Conservation (phyloP, 1,140 invertebrate genomes). For the Plectrocnemia conspersa region DNA sequence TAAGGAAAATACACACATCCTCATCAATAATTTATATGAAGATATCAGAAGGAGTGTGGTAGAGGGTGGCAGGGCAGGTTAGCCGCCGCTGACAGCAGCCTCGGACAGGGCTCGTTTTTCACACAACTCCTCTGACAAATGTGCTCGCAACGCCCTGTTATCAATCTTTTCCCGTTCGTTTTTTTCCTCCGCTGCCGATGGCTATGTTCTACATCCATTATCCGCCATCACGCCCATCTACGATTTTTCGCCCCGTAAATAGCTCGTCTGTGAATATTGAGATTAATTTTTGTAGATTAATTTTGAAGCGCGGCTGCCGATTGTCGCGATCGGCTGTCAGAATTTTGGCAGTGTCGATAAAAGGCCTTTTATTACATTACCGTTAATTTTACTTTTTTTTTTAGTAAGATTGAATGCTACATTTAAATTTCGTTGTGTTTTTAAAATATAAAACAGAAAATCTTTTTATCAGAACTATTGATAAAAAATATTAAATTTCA, state of each 20-base stretch:
- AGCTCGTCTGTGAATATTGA: slow-evolving; percentile 18
- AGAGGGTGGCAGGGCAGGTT: slow-evolving; percentile 3
- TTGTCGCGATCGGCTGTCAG: too few relatives aligned
- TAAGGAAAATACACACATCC: too few relatives aligned
- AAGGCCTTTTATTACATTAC: too few relatives aligned
- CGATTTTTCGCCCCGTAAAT: neutral
- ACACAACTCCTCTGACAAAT: slow-evolving; percentile 29
- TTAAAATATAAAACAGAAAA: too few relatives aligned
- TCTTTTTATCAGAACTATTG: too few relatives aligned
- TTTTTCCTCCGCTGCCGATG: slow-evolving; percentile 18
- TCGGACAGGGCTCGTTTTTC: slow-evolving; percentile 28
- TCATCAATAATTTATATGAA: slow-evolving; percentile 20
- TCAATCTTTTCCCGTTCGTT: slow-evolving; percentile 20
- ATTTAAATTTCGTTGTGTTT: too few relatives aligned
- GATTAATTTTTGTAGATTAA: slow-evolving; percentile 22
- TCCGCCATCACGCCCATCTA: slow-evolving; percentile 9
- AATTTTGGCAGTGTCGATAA: too few relatives aligned
- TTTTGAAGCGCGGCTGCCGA: too few relatives aligned
- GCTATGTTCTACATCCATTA: slow-evolving; percentile 32
- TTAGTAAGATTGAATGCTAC: too few relatives aligned
- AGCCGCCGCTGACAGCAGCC: slow-evolving; percentile 4
- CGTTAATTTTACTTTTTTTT: too few relatives aligned
- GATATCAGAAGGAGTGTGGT: slow-evolving; percentile 10
- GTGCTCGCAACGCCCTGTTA: slow-evolving; percentile 27
- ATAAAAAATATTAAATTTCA: too few relatives aligned